Percentiles rank a stretch among this genome's conserved stretches.
phyloP scores from a whole-genome alignment of 2,888 invertebrate species.

The Ceraclea dissimilis region DNA sequence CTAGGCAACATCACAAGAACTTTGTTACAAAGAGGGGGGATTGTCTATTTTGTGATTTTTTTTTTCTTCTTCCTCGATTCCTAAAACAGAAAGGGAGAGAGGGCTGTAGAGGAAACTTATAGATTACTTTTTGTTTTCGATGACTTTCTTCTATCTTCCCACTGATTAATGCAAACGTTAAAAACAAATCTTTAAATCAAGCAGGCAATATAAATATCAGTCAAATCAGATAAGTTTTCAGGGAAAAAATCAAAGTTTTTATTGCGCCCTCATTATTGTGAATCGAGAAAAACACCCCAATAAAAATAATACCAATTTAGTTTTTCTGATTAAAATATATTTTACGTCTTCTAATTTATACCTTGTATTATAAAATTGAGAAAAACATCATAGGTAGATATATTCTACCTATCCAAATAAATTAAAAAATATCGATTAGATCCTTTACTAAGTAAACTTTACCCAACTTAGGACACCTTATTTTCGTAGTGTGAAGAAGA shows the following conservation, averaged over 20 bases:
- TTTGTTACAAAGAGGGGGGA: not conserved
- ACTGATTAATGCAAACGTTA: slow-evolving; percentile 23
- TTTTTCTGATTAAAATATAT: not conserved
- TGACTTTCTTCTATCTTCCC: slow-evolving; percentile 9
- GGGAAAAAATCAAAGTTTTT: slow-evolving; percentile 7
- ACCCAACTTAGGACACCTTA: too few relatives aligned
- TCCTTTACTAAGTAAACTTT: too few relatives aligned
- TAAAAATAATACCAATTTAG: slow-evolving; percentile 1
- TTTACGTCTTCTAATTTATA: not conserved
- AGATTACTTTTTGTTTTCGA: slow-evolving; percentile 21
- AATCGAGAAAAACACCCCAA: not conserved
- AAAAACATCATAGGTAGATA: too few relatives aligned
- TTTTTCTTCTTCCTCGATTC: not conserved
- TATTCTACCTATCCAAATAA: too few relatives aligned
- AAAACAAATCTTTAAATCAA: slow-evolving; percentile 25
- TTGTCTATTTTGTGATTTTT: not conserved
- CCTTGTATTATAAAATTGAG: too few relatives aligned
- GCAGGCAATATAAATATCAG: slow-evolving; percentile 16
- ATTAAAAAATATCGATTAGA: too few relatives aligned
- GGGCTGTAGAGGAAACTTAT: not conserved
- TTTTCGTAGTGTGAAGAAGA: too few relatives aligned
- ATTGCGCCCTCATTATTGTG: slow-evolving; percentile 4
- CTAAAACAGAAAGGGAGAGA: not conserved
- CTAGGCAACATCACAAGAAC: not conserved
- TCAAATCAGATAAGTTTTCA: slow-evolving; percentile 12